Evolutionary conservation across 2,888 invertebrate species (phyloP).

Genomic region (Limnephilus marmoratus): DNA sequence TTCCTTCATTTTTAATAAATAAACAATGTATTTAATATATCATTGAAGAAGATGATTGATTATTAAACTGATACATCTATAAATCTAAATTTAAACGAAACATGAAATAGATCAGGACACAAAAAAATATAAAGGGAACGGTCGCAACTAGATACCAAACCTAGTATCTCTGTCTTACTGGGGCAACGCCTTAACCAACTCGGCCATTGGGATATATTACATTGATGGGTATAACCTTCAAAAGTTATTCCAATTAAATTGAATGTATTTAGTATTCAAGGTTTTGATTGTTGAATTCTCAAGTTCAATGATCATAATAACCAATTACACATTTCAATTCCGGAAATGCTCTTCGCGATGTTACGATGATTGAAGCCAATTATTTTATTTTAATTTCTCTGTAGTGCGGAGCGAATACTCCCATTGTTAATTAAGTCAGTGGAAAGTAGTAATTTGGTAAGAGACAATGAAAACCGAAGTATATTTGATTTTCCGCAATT

Average conservation of each 20-base stretch:
- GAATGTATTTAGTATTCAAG: not conserved
- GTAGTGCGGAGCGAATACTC: not conserved
- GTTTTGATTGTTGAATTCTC: constrained; percentile 2
- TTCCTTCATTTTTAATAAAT: not conserved
- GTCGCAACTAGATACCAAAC: too few species aligned
- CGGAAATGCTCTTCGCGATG: not conserved
- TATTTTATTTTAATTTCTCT: not conserved
- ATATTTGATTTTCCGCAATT: not conserved
- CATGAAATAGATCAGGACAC: too few species aligned
- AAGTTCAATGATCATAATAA: not conserved
- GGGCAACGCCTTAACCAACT: too few species aligned
- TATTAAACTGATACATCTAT: too few species aligned
- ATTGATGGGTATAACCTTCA: too few species aligned
- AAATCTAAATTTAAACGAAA: too few species aligned
- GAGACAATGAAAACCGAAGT: not conserved
- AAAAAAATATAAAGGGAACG: too few species aligned
- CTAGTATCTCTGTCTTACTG: too few species aligned
- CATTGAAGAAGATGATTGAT: too few species aligned
- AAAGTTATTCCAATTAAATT: too few species aligned
- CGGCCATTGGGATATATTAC: too few species aligned
- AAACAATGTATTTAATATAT: not conserved
- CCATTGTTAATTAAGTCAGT: not conserved
- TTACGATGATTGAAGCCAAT: not conserved
- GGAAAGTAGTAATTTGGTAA: not conserved
- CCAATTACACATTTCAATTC: not conserved